Base-by-base conservation (phyloP, 2,113 vertebrate genomes). In the Ahaetulla prasina region DNA sequence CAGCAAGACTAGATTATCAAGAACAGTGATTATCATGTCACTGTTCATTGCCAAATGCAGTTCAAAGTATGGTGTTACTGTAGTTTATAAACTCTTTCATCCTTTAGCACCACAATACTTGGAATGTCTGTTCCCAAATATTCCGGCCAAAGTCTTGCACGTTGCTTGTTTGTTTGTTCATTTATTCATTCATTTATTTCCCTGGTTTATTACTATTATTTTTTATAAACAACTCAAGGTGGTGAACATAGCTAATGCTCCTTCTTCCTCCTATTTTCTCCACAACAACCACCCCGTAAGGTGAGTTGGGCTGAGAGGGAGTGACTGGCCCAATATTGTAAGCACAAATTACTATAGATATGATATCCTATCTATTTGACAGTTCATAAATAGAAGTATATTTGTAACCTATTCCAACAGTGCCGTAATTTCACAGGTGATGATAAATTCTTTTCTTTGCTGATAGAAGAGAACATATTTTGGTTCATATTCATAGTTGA, bases 401-500 rank as follows among this genome's bases (percentile, higher is more conserved):
- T 93, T 4, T 85, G 63, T 53, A 57, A 54, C 18, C 27, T 22
- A 53, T 49, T 35, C 27, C 8, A 92, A 57, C 8, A 80, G 23
- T 90, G 16, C 23, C 45, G 30, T 93, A 54, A 39, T 55, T 84
- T 93, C 0, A 0, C n/a, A 89, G 8, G 49, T 30, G 84, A 47
- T 54, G 25, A 52, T 87, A 30, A 50, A 63, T 49, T 53, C 5
- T 8, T 0, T 80, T 0, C 0, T 84, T 60, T 89, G n/a, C 57
- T 92, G 91, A 55, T 52, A 57, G 25, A 27, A 89, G 60, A 43
- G 55, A 89, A 89, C 89, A 27, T 80, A 80, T 39, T 52, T 52
- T 39, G 85, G 89, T 94, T 91, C 8, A 11, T 18, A 35, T 90
- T 35, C 16, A 92, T 88, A 57, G 88, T 93, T 85, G 43, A 89